These are phyloP conservation scores for Rhagoletis pomonella DNA, from an alignment of 1,140 invertebrate species.

Conservation along the genomic window DNA sequence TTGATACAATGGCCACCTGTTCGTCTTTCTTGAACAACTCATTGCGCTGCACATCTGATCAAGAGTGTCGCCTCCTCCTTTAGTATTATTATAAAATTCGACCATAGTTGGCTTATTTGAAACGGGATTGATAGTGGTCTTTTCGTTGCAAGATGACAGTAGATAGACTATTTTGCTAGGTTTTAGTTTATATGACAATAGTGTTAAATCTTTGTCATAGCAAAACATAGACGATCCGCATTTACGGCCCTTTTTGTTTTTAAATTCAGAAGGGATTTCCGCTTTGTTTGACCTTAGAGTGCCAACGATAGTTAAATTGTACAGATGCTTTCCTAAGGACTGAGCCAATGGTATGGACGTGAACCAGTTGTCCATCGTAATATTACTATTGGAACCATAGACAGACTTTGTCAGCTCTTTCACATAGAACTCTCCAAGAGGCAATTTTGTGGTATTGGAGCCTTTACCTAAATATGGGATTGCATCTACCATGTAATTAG, in stretches of 20 bases:
- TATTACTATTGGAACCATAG: conserved; percentile 59
- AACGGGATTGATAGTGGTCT: conserved; percentile 57
- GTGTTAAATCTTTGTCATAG: conserved; percentile 57
- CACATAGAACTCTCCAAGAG: conserved; percentile 61
- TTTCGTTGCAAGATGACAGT: conserved; percentile 58
- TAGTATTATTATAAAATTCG: conserved; percentile 73
- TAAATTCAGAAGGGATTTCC: conserved; percentile 53
- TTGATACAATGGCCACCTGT: conserved; percentile 11
- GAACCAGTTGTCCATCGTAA: conserved; percentile 59
- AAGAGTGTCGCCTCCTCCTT: conserved; percentile 72
- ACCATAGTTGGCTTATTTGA: conserved; percentile 72
- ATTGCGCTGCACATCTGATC: conserved; percentile 64
- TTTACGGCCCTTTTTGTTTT: conserved; percentile 56
- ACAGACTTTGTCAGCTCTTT: conserved; percentile 52
- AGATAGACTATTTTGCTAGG: conserved; percentile 56
- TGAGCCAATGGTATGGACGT: conserved; percentile 47
- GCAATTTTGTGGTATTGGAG: conserved; percentile 57
- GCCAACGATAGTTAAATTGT: conserved; percentile 52
- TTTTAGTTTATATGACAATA: conserved; percentile 58
- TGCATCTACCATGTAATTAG: conserved; percentile 66
- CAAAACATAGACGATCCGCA: conserved; percentile 55
- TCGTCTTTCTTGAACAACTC: conserved; percentile 31
- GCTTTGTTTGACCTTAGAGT: conserved; percentile 60
- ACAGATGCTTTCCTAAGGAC: background rate
- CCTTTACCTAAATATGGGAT: conserved; percentile 64